Conservation (phyloP, 2,888 invertebrate genomes). For the Chloroclysta siterata region DNA sequence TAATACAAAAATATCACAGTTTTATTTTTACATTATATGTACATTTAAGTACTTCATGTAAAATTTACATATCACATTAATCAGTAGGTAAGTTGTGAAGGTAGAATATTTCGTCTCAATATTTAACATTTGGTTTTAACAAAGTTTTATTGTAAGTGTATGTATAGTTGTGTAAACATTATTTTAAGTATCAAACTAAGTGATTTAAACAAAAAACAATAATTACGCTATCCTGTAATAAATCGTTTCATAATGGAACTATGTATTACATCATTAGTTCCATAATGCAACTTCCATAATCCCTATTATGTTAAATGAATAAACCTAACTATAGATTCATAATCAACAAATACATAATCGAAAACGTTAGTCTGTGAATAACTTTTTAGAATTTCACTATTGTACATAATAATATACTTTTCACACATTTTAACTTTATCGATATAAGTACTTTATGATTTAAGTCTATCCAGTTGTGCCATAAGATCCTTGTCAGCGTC, state of each 20-base stretch:
- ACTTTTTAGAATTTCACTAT: background rate
- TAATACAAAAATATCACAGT: conserved; percentile 73
- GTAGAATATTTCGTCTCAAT: background rate
- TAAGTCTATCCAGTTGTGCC: conserved; percentile 88
- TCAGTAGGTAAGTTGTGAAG: background rate
- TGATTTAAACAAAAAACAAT: no score
- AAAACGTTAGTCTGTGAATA: background rate
- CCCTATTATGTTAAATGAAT: no score
- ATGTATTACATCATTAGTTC: no score
- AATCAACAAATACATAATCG: no score
- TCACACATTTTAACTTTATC: background rate
- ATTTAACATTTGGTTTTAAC: background rate
- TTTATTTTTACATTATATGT: conserved; percentile 60
- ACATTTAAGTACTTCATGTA: conserved; percentile 22
- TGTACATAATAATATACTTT: background rate
- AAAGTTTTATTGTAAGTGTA: background rate
- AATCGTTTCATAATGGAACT: no score
- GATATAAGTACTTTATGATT: conserved; percentile 57
- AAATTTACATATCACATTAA: background rate
- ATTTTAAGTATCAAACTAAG: background rate
- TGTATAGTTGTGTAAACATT: no score
- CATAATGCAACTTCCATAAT: no score
- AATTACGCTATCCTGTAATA: no score
- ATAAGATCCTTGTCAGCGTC: conserved; percentile 89
- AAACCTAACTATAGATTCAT: no score